Conservation (phyloP, 2,888 invertebrate species). For the Orchesella flavescens region DNA sequence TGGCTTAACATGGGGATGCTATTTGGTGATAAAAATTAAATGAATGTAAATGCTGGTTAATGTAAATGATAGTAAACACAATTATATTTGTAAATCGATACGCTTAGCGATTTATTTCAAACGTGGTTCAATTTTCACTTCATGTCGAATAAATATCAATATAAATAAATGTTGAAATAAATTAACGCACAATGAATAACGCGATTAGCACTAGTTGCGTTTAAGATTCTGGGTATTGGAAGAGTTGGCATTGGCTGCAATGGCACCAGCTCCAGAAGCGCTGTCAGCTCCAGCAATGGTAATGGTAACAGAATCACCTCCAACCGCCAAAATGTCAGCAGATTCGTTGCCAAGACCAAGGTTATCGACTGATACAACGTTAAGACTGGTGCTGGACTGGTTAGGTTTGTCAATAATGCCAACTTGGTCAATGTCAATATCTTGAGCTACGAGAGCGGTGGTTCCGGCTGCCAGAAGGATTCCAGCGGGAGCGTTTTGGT, state of each 20-base stretch:
- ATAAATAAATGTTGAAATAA: background rate
- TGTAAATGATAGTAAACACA: background rate
- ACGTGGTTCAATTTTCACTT: background rate
- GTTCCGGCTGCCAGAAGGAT: slow-evolving; percentile 1
- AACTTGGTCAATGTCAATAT: slow-evolving; percentile 17
- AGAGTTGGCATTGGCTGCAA: background rate
- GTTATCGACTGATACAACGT: slow-evolving; percentile 21
- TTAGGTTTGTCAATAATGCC: background rate
- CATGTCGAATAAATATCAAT: background rate
- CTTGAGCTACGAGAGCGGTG: slow-evolving; percentile 2
- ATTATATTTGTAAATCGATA: background rate
- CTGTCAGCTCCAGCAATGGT: background rate
- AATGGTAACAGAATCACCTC: background rate
- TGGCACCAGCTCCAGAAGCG: slow-evolving; percentile 2
- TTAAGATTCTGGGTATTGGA: background rate
- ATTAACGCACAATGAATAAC: no score
- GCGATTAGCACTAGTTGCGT: no score
- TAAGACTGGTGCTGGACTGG: slow-evolving; percentile 5
- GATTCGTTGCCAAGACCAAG: background rate
- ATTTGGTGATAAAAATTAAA: no score
- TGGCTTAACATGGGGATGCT: no score
- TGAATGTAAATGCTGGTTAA: no score
- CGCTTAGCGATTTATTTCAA: background rate
- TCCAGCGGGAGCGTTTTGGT: background rate
- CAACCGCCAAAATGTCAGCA: background rate